Evolutionary conservation across 2,888 invertebrate species (phyloP), one percentile per base, ranked within the genome.

Genomic region (Dolichopus griseipennis): DNA sequence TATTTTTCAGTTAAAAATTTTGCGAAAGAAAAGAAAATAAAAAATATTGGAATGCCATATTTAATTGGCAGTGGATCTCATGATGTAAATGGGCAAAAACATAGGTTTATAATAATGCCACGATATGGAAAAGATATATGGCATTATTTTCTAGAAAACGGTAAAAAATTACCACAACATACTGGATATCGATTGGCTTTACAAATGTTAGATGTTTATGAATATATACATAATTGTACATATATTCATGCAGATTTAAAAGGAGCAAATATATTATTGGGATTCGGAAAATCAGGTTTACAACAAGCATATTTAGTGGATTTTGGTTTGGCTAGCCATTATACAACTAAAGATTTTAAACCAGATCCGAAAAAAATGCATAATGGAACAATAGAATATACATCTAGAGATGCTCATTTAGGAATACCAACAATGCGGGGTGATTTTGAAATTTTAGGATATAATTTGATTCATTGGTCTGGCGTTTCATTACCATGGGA

Each of bases 171-270:
- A 76, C 88, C 91, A 1, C 81, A 86, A 41, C 83, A 85, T 2
- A 91, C 93, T 18, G 91, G 91, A 15, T 92, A 90, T 76, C 88
- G 90, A 74, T 77, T 96, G 71, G 93, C 90, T 0, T 80, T 92
- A 72, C 94, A 95, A 85, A 89, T 95, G 85, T 77, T 97, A 72
- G 91, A 97, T 80, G 90, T 91, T 2, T 81, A 97, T 72, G 93
- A 97, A 78, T 99, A 94, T 78, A 92, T 99, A 73, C 98, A 99
- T 79, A 84, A 85, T 67, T 87, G 89, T 73, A 92, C 91, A 4
- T 98, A 97, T 77, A 90, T 95, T 0, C 99, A 99, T 81, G 96
- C 92, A 0, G 99, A 99, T 79, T 87, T 99, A 8, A 99, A 99
- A 81, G 97, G 93, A 1, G 91, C 92, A 12, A 99, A 99, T 81